phyloP scores from a whole-genome alignment of 2,113 vertebrate genomes.

The Condylura cristata region DNA sequence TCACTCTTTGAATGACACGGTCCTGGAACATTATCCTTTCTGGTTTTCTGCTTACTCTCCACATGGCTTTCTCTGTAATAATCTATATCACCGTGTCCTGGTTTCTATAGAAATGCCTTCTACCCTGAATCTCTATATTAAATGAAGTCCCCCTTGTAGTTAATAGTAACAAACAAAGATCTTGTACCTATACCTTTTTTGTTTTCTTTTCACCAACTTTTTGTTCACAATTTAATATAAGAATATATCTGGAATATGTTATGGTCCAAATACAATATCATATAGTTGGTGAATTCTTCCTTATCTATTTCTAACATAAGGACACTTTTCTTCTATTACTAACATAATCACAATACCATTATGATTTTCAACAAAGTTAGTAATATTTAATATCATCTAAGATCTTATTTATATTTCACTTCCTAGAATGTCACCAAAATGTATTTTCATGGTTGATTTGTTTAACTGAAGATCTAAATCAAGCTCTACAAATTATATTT shows the following conservation, averaged over 20 bases:
- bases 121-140: not conserved
- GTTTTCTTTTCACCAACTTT: not conserved
- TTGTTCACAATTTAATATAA: not conserved
- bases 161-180: not conserved
- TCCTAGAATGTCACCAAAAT: not conserved
- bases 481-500: not conserved
- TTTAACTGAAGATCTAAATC: not conserved
- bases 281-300: not conserved
- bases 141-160: not conserved
- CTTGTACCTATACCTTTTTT: not conserved
- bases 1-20: not conserved
- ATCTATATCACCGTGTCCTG: not conserved
- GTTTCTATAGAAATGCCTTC: not conserved
- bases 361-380: not conserved
- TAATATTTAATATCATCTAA: not conserved
- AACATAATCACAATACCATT: not conserved
- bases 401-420: not conserved
- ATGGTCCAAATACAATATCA: not conserved
- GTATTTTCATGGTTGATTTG: not conserved
- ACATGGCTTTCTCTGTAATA: not conserved
- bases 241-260: conserved; percentile 23
- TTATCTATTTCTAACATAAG: not conserved
- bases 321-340: not conserved
- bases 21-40: not conserved
- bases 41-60: not conserved